These are phyloP conservation scores for Gallinago media DNA, from an alignment of 2,113 vertebrate species.

Conservation along the genomic window DNA sequence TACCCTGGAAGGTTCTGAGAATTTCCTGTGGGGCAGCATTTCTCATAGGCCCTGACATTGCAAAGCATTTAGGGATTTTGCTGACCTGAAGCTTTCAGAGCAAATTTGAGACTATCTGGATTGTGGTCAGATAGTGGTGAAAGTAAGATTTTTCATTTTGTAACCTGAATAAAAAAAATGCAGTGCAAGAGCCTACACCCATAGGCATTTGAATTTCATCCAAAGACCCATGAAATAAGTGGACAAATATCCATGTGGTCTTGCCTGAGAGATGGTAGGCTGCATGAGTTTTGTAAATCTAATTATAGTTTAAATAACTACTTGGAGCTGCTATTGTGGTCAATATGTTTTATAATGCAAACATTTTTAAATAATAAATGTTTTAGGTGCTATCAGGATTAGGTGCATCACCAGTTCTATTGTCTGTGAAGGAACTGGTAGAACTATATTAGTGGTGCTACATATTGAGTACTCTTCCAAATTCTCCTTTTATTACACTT, in stretches of 20 bases:
- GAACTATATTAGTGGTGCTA: conserved; percentile 32
- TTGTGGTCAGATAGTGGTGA: background rate
- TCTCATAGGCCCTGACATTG: background rate
- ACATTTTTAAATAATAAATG: background rate
- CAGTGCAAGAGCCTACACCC: background rate
- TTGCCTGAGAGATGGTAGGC: background rate
- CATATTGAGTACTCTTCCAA: conserved; percentile 47
- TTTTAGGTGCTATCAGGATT: conserved; percentile 3
- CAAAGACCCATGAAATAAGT: background rate
- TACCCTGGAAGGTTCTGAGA: background rate
- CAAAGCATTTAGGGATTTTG: background rate
- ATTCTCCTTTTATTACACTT: conserved; percentile 65
- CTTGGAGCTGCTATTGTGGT: background rate
- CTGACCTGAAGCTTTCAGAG: background rate
- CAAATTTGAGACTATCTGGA: background rate
- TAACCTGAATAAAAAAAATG: background rate
- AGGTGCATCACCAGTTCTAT: conserved; percentile 19
- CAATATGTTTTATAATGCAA: conserved; percentile 20
- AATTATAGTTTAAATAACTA: conserved; percentile 7
- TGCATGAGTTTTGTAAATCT: conserved; percentile 27
- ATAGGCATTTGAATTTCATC: background rate
- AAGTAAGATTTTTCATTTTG: background rate
- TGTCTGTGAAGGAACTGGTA: conserved; percentile 30
- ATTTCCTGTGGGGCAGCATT: background rate
- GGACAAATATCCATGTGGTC: background rate